phyloP scores from a whole-genome alignment of 2,797 vertebrate genomes.

The Cynopterus sphinx region DNA sequence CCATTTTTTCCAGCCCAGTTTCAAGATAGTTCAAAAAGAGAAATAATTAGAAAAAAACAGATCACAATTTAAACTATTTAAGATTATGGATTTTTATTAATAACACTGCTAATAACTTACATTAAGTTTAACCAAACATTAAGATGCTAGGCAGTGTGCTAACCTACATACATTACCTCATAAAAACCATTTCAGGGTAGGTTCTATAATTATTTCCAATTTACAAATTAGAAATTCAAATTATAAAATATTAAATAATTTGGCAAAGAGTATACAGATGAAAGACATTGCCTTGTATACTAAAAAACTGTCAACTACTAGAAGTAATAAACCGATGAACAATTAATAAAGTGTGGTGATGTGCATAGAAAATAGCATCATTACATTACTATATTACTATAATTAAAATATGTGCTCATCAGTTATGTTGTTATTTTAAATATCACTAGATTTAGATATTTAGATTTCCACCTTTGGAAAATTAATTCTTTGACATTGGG shows the following conservation, averaged over 20 bases:
- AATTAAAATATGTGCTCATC: background rate
- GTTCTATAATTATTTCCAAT: background rate
- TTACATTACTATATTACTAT: background rate
- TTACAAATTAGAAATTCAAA: background rate
- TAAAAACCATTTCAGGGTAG: background rate
- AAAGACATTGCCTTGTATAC: background rate
- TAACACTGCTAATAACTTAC: background rate
- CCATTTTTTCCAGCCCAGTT: background rate
- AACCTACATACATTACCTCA: background rate
- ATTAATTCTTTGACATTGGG: background rate
- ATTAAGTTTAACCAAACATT: background rate
- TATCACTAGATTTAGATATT: background rate
- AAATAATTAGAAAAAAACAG: background rate
- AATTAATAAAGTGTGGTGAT: background rate
- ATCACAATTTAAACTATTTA: background rate
- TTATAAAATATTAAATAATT: background rate
- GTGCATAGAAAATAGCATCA: background rate
- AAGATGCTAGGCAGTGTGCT: background rate
- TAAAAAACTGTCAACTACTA: background rate
- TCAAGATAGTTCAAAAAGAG: background rate
- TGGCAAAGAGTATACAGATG: background rate
- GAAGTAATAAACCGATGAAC: background rate
- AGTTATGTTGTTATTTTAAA: background rate
- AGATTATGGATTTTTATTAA: background rate
- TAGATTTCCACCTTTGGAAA: background rate